Base-by-base conservation (phyloP, 2,888 invertebrate genomes). In the Protodeltote pygarga region DNA sequence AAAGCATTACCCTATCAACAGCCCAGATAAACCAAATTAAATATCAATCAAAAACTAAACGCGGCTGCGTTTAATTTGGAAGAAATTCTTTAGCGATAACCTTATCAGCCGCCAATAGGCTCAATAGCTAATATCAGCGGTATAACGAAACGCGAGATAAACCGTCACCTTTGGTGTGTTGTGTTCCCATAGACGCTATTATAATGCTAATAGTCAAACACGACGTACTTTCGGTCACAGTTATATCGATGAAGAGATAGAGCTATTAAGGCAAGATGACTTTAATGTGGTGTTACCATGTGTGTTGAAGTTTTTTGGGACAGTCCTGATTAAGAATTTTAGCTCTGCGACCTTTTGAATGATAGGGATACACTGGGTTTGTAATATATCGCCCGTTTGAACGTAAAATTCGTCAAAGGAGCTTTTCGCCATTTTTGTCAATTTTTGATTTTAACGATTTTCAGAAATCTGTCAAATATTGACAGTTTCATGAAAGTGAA, bases 171-270 rank as follows among this genome's bases (percentile, higher is more conserved):
- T 34, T 48, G 51, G 47, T 17, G 48, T 51, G 17, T 19, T 19
- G 11, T 16, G 19, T 49, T 61, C 58, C 28, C 51, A 58, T 45
- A 34, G 33, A 21, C 27, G 6, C 25, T 28, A 57, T 67, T 50
- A 50, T 54, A 41, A 54, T 50, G 51, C 34, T 58, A 57, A 61
- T 48, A 53, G 44, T 37, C 28, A 19, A 51, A 53, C 51, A 61
- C 49, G 41, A 44, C 33, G 40, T 21, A 33, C 13, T 35, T n/a
- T 24, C 49, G 49, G 57, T 48, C 57, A 34, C 42, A 49, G 41
- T 49, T 64, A 35, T 50, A 61, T 51, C 35, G n/a, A n/a, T n/a
- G n/a, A n/a, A n/a, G n/a, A 32, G 44, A 67, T 65, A 65, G 45
- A 65, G 59, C 40, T 41, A 62, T 67, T 65, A 65, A 40, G 31